Conservation (phyloP, 2,888 invertebrate genomes). For the Chrysolina oricalcia region DNA sequence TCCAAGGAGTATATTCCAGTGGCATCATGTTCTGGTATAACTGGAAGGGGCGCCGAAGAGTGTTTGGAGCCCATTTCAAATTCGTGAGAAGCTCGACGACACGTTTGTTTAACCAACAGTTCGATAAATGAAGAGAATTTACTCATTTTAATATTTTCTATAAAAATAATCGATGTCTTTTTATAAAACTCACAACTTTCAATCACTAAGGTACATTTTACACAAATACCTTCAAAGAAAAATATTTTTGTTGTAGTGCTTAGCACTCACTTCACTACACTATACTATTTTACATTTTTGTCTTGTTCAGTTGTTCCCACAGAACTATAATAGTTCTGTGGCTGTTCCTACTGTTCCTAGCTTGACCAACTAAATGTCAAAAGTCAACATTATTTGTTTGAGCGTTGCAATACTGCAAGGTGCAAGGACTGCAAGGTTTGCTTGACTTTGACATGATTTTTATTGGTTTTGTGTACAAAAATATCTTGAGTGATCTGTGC, state of each 20-base stretch:
- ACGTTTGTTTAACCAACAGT: slow-evolving; percentile 60
- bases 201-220: slow-evolving; percentile 13
- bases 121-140: slow-evolving; percentile 59
- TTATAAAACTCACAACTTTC: background rate
- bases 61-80: slow-evolving; percentile 60
- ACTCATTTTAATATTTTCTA: slow-evolving; percentile 43
- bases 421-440: no score
- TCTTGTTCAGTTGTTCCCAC: background rate
- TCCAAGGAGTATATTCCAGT: slow-evolving; percentile 61
- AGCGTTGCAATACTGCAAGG: no score
- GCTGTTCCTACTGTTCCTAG: no score
- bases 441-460: no score
- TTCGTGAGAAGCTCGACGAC: slow-evolving; percentile 61
- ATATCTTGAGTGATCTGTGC: no score
- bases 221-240: slow-evolving; percentile 4
- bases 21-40: slow-evolving; percentile 40
- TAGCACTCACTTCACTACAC: no score
- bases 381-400: background rate
- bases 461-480: no score
- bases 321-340: background rate
- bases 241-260: slow-evolving; percentile 21
- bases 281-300: slow-evolving; percentile 2
- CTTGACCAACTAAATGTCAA: slow-evolving; percentile 19
- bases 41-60: slow-evolving; percentile 55
- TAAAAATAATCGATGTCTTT: slow-evolving; percentile 15